Conservation (phyloP, 92 coral and sea anemone species). For the Paramuricea clavata region DNA sequence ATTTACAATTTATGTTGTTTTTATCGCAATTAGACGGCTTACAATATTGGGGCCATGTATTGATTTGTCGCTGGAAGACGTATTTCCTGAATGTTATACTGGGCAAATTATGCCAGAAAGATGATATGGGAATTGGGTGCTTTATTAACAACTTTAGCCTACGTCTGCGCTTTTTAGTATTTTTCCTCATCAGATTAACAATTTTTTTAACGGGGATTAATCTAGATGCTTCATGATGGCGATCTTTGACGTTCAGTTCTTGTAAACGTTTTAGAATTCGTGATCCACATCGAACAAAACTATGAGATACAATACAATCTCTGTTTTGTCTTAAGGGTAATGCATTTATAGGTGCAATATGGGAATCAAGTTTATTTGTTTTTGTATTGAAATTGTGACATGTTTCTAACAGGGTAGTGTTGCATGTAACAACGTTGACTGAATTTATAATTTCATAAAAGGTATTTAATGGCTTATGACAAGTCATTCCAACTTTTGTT, state of each 20-base stretch:
- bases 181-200: constrained; percentile 19
- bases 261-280: not conserved
- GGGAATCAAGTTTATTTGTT: not conserved
- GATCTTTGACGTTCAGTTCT: not conserved
- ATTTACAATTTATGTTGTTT: not conserved
- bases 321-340: not conserved
- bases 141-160: constrained; percentile 23
- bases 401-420: not conserved
- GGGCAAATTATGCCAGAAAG: constrained; percentile 12
- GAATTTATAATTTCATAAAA: too few species aligned
- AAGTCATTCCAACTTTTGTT: not conserved
- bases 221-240: constrained; percentile 19
- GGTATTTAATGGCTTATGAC: not conserved
- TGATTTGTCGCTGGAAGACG: not conserved
- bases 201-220: not conserved
- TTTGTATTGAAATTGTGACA: not conserved
- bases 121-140: not conserved
- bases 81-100: constrained; percentile 9
- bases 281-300: not conserved
- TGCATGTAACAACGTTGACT: too few species aligned
- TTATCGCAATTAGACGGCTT: not conserved
- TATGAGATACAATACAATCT: too few species aligned
- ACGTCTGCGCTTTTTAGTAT: constrained; percentile 16
- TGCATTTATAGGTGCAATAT: not conserved
- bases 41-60: not conserved